Evolutionary conservation across 2,888 invertebrate species (phyloP), one percentile per base, ranked within the genome.

Genomic region (Sesamia inferens): DNA sequence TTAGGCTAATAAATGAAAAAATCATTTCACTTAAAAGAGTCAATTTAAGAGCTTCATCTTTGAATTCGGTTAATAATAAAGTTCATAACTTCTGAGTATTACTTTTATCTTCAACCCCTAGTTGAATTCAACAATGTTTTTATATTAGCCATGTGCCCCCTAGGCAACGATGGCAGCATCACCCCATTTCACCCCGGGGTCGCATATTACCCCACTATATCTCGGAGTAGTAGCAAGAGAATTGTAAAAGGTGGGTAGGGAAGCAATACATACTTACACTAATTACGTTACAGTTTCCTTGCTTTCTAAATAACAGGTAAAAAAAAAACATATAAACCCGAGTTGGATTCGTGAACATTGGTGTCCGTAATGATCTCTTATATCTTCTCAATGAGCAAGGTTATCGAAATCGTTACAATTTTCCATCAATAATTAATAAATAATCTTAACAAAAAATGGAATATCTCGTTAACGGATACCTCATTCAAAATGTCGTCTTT

Each of bases 181-280:
- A 67, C 78, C 82, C 79, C 51, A 64, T 82, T 68, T 78, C 71
- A 61, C 71, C 39, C 42, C n/a, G 67, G 51, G 66, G 78, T 55
- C 11, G 51, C 78, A 64, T 64, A 71, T 51, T 64, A 82, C 78
- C 82, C 79, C 78, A 64, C 58, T 79, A 51, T 48, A 71, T 82
- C 79, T 79, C 58, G 14, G 54, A 31, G 31, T 31, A 39, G 54
- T 24, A 62, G 55, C 54, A 24, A 67, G 78, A 71, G 58, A 19
- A 62, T 57, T 76, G 70, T 81, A 66, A 70, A 65, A 81, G 69
- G 77, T 77, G 48, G 65, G 51, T 66, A 42, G 82, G 78, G 71
- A 79, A 71, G 55, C 67, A 55, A 76, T 61, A 81, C 69, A 68
- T 68, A 31, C 55, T 44, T 68, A 69, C 51, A 51, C 39, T 78